Base-by-base conservation (phyloP, 2,113 vertebrate species). In the Larimichthys polyactis region DNA sequence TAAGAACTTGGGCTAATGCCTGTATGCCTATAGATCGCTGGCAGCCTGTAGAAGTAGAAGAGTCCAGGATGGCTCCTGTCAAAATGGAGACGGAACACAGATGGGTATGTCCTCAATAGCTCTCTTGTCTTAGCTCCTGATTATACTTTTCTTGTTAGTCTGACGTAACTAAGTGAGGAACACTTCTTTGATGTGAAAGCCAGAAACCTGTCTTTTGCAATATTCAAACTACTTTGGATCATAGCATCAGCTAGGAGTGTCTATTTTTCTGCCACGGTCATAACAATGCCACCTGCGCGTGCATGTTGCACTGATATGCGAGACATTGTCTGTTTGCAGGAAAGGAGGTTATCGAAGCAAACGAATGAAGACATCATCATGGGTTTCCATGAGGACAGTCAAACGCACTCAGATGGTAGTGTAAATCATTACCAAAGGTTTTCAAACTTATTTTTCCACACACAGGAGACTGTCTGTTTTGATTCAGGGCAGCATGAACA, bases 311-410 rank as follows among this genome's bases (percentile, higher is more conserved):
- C 27, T 32, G 17, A 48, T 16, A 36, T 79, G n/a, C 24, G 46
- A 57, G 6, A 4, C 20, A 4, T 48, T 66, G 8, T 79, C 36
- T 71, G 3, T 79, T 36, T 89, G 24, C 85, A 96, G 95, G 91
- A 87, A 40, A 82, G 84, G 71, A 90, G 87, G 77, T n/a, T 90
- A 44, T 89, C 83, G 0, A 29, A 83, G 4, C 90, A 92, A 20
- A 91, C 87, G 20, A 93, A 83, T 14, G 91, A 95, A 17, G 83
- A 81, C 66, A 87, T 94, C 57, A 76, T 95, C 65, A 84, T 93
- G 91, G 93, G 87, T 1, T 93, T 90, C 24, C 85, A 92, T 27
- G 89, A 93, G 11, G 85, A 92, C 22, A 54, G 73, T 29, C 22
- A 14, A 17, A 32, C 48, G 2, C 44, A 20, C 54, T 85, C 91